A percentile compares a stretch with the other conserved stretches of the same genome.
Evolutionary conservation across 2,113 vertebrate species (phyloP).

Genomic region (Diadophis punctatus): DNA sequence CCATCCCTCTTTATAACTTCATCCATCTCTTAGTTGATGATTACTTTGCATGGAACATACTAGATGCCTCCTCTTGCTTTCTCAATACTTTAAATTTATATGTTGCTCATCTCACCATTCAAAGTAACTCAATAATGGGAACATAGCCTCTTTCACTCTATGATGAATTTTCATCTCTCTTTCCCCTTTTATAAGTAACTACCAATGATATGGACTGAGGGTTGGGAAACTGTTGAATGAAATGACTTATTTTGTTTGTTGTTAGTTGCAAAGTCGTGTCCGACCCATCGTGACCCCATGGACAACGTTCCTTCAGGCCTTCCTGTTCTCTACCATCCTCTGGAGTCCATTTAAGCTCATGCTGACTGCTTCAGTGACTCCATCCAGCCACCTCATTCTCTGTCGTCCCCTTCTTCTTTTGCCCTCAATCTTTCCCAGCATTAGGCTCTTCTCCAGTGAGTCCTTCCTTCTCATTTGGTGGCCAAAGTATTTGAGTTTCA

Average conservation of each 20-base stretch:
- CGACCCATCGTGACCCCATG: too few relatives aligned
- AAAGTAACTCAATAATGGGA: background rate
- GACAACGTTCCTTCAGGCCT: too few relatives aligned
- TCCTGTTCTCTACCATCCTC: too few relatives aligned
- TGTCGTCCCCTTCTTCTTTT: too few relatives aligned
- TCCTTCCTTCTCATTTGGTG: too few relatives aligned
- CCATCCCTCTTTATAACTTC: background rate
- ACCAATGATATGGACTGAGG: background rate
- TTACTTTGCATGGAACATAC: background rate
- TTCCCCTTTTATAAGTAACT: background rate
- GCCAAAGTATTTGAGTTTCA: too few relatives aligned
- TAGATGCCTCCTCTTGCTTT: background rate
- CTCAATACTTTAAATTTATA: background rate
- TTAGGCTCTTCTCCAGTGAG: too few relatives aligned
- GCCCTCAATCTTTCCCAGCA: too few relatives aligned
- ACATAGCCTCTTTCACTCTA: background rate
- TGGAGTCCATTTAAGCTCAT: too few relatives aligned
- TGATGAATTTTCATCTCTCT: background rate
- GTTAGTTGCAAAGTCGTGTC: too few relatives aligned
- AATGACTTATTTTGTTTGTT: background rate
- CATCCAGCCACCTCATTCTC: too few relatives aligned
- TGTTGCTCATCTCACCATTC: background rate
- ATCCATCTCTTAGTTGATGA: background rate
- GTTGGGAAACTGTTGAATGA: background rate
- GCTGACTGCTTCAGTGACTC: too few relatives aligned